These are phyloP conservation scores for Leptopilina syphax DNA, from an alignment of 2,888 invertebrate genomes.

Conservation along the genomic window DNA sequence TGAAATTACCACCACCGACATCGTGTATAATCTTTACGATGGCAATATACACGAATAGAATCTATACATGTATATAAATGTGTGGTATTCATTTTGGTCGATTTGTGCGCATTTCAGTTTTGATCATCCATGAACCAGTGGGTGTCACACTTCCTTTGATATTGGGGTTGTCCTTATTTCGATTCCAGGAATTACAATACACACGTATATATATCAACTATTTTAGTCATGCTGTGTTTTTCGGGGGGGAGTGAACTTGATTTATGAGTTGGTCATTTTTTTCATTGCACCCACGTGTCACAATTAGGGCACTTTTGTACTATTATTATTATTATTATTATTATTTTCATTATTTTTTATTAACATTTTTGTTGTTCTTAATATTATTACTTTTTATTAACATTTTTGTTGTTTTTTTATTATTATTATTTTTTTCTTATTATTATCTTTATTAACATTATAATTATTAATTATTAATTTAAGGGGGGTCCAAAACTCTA, in stretches of 20 bases:
- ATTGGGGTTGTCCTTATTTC: neutral
- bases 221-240: slow-evolving; percentile 23
- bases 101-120: slow-evolving; percentile 41
- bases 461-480: no score
- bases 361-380: no score
- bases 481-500: no score
- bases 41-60: slow-evolving; percentile 9
- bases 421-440: no score
- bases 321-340: neutral
- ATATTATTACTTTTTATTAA: no score
- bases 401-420: no score
- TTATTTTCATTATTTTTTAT: no score
- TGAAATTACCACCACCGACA: slow-evolving; percentile 39
- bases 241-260: slow-evolving; percentile 10
- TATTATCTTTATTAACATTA: no score
- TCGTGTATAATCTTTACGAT: slow-evolving; percentile 42
- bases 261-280: neutral
- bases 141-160: slow-evolving; percentile 36
- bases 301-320: slow-evolving; percentile 10
- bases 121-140: slow-evolving; percentile 31
- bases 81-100: slow-evolving; percentile 42
- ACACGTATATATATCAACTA: neutral
- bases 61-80: no score
- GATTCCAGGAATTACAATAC: slow-evolving; percentile 13
- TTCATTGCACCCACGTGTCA: slow-evolving; percentile 7